Evolutionary conservation across 2,888 invertebrate species (phyloP).

Genomic region (Hetaerina titia): DNA sequence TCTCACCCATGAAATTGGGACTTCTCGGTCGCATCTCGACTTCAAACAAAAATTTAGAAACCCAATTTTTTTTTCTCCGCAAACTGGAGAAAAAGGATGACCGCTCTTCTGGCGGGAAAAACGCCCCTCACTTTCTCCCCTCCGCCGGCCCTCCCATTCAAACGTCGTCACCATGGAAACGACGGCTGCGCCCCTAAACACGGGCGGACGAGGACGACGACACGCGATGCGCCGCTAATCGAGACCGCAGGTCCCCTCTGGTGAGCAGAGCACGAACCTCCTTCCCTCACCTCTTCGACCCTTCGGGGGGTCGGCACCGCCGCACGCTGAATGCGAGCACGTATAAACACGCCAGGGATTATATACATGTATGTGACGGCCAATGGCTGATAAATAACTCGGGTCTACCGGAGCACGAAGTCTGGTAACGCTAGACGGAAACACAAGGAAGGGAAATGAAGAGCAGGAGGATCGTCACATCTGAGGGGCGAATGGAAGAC

Average conservation of each 20-base stretch:
- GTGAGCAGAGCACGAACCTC: constrained; percentile 58
- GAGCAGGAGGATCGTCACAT: neutral
- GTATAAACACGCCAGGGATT: neutral
- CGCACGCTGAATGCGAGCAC: too few relatives aligned
- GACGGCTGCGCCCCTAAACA: neutral
- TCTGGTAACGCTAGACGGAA: neutral
- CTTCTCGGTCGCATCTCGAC: too few relatives aligned
- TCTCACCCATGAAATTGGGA: neutral
- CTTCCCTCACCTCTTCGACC: neutral
- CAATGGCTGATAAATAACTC: constrained; percentile 54
- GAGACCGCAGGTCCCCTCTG: constrained; percentile 51
- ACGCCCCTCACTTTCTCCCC: neutral
- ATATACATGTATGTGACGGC: constrained; percentile 23
- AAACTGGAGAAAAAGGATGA: too few relatives aligned
- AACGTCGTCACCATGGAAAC: neutral
- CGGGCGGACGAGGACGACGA: neutral
- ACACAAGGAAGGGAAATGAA: neutral
- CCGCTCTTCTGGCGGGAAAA: neutral
- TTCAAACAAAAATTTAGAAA: too few relatives aligned
- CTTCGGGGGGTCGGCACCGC: neutral
- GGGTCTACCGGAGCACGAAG: neutral
- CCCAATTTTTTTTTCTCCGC: too few relatives aligned
- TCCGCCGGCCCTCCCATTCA: neutral
- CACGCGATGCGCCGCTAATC: constrained; percentile 43
- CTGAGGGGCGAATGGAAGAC: neutral